A percentile compares a stretch with the other conserved stretches of the same genome.
phyloP scores from a whole-genome alignment of 1,140 invertebrate species.

The Eumaeus atala region DNA sequence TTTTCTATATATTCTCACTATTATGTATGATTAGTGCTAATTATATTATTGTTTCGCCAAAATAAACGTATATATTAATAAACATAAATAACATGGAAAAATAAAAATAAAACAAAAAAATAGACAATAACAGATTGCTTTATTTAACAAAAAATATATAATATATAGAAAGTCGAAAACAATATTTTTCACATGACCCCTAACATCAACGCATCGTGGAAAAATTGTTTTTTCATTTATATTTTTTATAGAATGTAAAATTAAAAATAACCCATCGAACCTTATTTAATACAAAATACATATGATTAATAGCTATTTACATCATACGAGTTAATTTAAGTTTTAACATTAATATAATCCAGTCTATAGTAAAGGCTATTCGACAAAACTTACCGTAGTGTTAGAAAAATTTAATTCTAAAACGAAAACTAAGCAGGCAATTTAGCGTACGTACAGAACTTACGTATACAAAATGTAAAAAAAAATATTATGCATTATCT shows the following conservation, averaged over 20 bases:
- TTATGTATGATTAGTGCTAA: slow-evolving; percentile 58
- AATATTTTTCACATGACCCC: slow-evolving; percentile 57
- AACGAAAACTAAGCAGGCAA: slow-evolving; percentile 65
- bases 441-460: slow-evolving; percentile 39
- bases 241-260: slow-evolving; percentile 68
- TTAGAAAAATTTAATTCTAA: slow-evolving; percentile 66
- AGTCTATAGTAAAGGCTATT: slow-evolving; percentile 73
- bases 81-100: slow-evolving; percentile 25
- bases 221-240: slow-evolving; percentile 48
- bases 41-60: slow-evolving; percentile 35
- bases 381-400: slow-evolving; percentile 68
- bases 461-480: slow-evolving; percentile 28
- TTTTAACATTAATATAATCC: slow-evolving; percentile 70
- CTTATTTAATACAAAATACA: slow-evolving; percentile 73
- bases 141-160: slow-evolving; percentile 74
- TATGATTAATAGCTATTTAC: slow-evolving; percentile 72
- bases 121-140: slow-evolving; percentile 73
- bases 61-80: slow-evolving; percentile 27
- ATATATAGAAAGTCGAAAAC: slow-evolving; percentile 69
- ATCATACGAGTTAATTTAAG: slow-evolving; percentile 70
- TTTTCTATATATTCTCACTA: slow-evolving; percentile 65
- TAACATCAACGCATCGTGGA: slow-evolving; percentile 38
- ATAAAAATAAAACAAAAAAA: slow-evolving; percentile 63
- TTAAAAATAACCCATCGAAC: slow-evolving; percentile 72
- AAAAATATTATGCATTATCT: slow-evolving; percentile 46